These are phyloP conservation scores for Galerucella calmariensis DNA, from an alignment of 2,888 invertebrate species.

Conservation along the genomic window DNA sequence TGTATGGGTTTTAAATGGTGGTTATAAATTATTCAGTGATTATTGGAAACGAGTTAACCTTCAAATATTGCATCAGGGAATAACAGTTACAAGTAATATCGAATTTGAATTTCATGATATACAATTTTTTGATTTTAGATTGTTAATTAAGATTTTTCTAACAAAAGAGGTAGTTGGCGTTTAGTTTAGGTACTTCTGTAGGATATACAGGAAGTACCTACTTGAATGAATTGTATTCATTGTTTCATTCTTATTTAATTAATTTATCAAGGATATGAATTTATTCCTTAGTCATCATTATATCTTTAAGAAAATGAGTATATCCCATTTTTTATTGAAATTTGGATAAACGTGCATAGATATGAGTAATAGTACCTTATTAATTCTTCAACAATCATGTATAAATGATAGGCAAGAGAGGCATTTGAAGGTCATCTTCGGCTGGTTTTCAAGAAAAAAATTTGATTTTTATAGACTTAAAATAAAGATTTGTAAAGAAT, in stretches of 20 bases:
- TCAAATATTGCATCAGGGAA: constrained; percentile 4
- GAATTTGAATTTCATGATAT: neutral
- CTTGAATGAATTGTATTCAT: too few relatives aligned
- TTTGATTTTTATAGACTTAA: too few relatives aligned
- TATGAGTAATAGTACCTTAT: neutral
- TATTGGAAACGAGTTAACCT: constrained; percentile 3
- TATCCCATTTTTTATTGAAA: neutral
- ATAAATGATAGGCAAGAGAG: too few relatives aligned
- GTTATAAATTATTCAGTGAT: neutral
- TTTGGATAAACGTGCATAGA: neutral
- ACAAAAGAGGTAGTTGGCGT: neutral
- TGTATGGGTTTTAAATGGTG: neutral
- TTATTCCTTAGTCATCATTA: too few relatives aligned
- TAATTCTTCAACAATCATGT: too few relatives aligned
- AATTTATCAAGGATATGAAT: neutral
- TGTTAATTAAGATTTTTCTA: neutral
- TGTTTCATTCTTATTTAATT: too few relatives aligned
- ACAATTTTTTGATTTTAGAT: neutral
- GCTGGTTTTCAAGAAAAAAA: too few relatives aligned
- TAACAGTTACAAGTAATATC: neutral
- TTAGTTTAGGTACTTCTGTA: too few relatives aligned
- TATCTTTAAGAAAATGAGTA: too few relatives aligned
- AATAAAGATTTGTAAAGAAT: too few relatives aligned
- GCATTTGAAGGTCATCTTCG: too few relatives aligned
- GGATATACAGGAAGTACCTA: too few relatives aligned